Evolutionary conservation across 2,888 invertebrate species (phyloP), one percentile per base, ranked within the genome.

Genomic region (Synergus umbraculus): DNA sequence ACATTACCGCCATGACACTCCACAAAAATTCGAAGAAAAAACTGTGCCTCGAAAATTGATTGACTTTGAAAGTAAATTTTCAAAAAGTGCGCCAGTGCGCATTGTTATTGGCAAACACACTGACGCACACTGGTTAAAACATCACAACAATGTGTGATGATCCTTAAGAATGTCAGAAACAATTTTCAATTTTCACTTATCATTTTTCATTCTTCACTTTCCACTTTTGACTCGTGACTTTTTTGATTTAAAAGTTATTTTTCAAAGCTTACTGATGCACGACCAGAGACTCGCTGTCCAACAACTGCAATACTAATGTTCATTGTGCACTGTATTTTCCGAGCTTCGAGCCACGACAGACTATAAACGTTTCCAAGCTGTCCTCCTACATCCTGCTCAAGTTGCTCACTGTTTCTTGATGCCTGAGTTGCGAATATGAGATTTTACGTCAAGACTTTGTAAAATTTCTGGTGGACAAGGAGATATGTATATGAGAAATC

Each of bases 1-100:
- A 79, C 77, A 58, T 79, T 37, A 79, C 49, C 79, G 77, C 80
- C 83, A 83, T 83, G 64, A 69, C 79, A 79, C 73, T 67, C 15
- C n/a, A 22, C 76, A 44, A 78, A 58, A 29, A 81, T 78, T 76
- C 41, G 41, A 58, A 78, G 78, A 63, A 63, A 4, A 29, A 10
- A 29, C 12, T 63, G 12, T 63, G 3, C 5, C 12, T 29, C 63
- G 29, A 13, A 29, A 63, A 63, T 29, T 22, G 10, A 63, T 63
- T 63, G 18, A 29, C 63, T 18, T 29, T 5, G 13, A 29, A 63
- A 22, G 18, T 3, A 63, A 10, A 9, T 18, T 58, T 58, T 58
- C 18, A 9, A 13, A 63, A 63, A 63, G 29, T 29, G 63, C 18
- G 13, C 29, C 18, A 29, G 29, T 63, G 63, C 4, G 18, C 63